These are phyloP conservation scores for Eulimnadia texana DNA, from an alignment of 1,140 invertebrate genomes.

Conservation along the genomic window DNA sequence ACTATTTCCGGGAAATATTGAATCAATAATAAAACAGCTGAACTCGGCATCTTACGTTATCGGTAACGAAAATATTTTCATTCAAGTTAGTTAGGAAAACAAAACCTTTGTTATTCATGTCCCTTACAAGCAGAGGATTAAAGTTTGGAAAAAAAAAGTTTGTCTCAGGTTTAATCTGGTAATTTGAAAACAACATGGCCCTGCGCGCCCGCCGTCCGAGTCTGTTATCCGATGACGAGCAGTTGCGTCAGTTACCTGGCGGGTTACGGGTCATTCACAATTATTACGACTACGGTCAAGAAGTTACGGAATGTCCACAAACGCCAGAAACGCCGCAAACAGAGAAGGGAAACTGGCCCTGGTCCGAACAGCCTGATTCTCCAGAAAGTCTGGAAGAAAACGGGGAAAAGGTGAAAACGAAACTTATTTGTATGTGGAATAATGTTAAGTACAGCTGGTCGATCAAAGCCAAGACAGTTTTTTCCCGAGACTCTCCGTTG, in stretches of 20 bases:
- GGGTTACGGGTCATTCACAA: not conserved
- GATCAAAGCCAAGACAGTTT: slow-evolving; percentile 61
- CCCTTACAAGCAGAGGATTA: too few relatives aligned
- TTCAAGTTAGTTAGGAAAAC: too few relatives aligned
- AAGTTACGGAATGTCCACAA: not conserved
- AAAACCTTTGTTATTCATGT: too few relatives aligned
- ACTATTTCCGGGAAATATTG: too few relatives aligned
- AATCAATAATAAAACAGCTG: too few relatives aligned
- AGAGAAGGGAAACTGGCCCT: not conserved
- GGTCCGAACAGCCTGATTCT: not conserved
- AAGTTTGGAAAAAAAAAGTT: too few relatives aligned
- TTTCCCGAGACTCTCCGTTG: slow-evolving; percentile 71
- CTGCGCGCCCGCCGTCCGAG: not conserved
- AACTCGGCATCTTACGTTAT: too few relatives aligned
- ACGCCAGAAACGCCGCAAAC: not conserved
- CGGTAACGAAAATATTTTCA: too few relatives aligned
- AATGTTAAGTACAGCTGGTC: slow-evolving; percentile 79
- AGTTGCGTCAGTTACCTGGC: not conserved
- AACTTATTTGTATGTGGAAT: slow-evolving; percentile 71
- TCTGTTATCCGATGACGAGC: not conserved
- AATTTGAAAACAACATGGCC: too few relatives aligned
- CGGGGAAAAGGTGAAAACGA: slow-evolving; percentile 58
- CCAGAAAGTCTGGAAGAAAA: not conserved
- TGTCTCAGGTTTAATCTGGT: too few relatives aligned
- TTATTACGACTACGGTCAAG: not conserved